These are phyloP conservation scores for Schizothorax lantsangensis DNA, from an alignment of 2,797 vertebrate genomes.

Conservation along the genomic window DNA sequence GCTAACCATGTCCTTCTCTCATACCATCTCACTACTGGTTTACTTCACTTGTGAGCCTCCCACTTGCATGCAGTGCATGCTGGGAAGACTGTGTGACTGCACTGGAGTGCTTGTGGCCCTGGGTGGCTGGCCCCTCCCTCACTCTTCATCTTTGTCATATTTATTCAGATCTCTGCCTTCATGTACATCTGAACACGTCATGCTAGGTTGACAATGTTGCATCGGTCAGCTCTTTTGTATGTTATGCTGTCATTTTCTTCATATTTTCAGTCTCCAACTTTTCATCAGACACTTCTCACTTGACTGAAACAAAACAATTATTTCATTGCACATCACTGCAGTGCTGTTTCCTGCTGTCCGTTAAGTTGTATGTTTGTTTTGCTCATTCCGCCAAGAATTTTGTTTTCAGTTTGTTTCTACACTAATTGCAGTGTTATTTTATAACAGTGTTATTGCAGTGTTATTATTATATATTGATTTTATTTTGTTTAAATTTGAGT, in stretches of 20 bases:
- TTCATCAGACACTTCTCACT: conserved; percentile 11
- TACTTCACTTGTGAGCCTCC: conserved; percentile 32
- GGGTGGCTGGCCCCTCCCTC: conserved; percentile 60
- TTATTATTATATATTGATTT: not conserved
- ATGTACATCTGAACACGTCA: conserved; percentile 34
- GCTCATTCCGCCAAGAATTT: not conserved
- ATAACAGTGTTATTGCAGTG: not conserved
- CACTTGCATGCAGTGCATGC: conserved; percentile 69
- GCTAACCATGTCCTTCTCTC: conserved; percentile 70
- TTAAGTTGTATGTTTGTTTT: conserved; percentile 23
- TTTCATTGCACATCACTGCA: conserved; percentile 34
- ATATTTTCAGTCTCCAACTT: conserved; percentile 4
- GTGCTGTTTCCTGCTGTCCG: conserved; percentile 8
- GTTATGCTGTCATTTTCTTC: conserved; percentile 19
- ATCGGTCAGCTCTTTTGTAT: not conserved
- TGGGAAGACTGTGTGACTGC: conserved; percentile 62
- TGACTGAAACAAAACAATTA: conserved; percentile 27
- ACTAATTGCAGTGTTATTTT: not conserved
- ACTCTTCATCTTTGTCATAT: conserved; percentile 43
- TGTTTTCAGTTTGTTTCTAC: not conserved
- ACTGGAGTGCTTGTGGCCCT: conserved; percentile 53
- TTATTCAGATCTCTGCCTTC: conserved; percentile 40
- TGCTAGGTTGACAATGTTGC: conserved; percentile 36
- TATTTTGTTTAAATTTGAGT: not conserved
- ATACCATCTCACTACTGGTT: conserved; percentile 43